Percentiles rank a stretch among this genome's conserved stretches.
phyloP scores from a whole-genome alignment of 2,888 invertebrate genomes.

The Petrolisthes manimaculis region DNA sequence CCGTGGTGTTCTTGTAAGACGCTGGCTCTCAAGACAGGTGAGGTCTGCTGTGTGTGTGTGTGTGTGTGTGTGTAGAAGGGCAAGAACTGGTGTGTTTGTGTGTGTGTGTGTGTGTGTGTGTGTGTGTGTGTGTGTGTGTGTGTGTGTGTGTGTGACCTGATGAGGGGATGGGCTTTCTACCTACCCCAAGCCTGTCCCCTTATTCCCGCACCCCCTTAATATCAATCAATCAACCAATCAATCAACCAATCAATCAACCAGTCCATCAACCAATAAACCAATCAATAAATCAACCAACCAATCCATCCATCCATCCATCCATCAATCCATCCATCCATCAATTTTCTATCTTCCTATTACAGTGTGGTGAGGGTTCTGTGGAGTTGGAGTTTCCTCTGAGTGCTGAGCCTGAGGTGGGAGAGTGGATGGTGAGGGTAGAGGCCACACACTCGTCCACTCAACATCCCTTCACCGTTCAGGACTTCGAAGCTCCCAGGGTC shows the following conservation, averaged over 20 bases:
- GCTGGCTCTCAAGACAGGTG: conserved; percentile 92
- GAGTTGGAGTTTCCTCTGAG: conserved; percentile 90
- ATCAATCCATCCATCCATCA: too few relatives aligned
- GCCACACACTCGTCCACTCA: conserved; percentile 91
- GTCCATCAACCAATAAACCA: too few relatives aligned
- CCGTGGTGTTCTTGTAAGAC: conserved; percentile 85
- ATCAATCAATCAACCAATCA: neutral
- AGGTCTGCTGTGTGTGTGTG: neutral
- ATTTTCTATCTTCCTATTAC: neutral
- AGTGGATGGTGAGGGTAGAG: conserved; percentile 89
- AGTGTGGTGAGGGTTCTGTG: conserved; percentile 79
- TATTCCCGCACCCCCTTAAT: neutral
- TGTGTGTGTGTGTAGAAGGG: neutral
- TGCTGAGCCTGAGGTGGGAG: conserved; percentile 91
- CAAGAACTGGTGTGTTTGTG: too few relatives aligned
- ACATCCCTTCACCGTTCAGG: conserved; percentile 87
- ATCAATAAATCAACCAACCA: too few relatives aligned
- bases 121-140: conserved; percentile 18
- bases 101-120: conserved; percentile 2
- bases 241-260: neutral
- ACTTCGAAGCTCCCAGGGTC: conserved; percentile 94
- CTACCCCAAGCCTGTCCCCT: neutral
- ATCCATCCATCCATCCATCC: too few relatives aligned
- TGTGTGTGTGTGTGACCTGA: neutral
- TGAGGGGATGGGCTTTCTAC: too few relatives aligned